Evolutionary conservation across 2,113 vertebrate genomes (phyloP).

Genomic region (Amphilophus citrinellus): DNA sequence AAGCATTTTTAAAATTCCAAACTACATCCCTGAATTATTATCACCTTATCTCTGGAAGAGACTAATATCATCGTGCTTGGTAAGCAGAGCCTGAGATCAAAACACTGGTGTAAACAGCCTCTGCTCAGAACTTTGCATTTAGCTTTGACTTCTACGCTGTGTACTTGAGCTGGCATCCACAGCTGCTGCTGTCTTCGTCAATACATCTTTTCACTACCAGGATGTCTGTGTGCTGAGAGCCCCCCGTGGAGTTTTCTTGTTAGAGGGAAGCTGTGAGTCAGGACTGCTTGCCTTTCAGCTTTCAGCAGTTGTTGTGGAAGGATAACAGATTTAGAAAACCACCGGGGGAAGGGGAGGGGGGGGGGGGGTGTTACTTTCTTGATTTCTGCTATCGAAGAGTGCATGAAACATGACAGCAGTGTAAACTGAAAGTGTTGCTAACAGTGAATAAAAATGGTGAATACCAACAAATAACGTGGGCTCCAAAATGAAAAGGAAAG

Average conservation of each 20-base stretch:
- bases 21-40: too few species aligned
- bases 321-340: slow-evolving; percentile 11
- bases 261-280: slow-evolving; percentile 28
- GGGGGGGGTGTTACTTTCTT: neutral
- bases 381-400: neutral
- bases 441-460: neutral
- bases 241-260: slow-evolving; percentile 33
- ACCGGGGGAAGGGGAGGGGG: neutral
- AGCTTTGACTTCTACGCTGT: neutral
- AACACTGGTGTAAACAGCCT: neutral
- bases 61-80: neutral
- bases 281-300: slow-evolving; percentile 26
- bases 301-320: neutral
- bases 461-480: neutral
- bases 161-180: slow-evolving; percentile 19
- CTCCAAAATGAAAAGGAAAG: neutral
- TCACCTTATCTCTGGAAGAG: neutral
- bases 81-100: slow-evolving; percentile 5
- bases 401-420: neutral
- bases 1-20: too few species aligned
- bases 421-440: neutral
- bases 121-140: neutral
- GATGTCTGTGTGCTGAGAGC: neutral
- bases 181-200: slow-evolving; percentile 37
- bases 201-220: slow-evolving; percentile 32